Conservation (phyloP, 2,888 invertebrate genomes). For the Acanthopleura granulata region DNA sequence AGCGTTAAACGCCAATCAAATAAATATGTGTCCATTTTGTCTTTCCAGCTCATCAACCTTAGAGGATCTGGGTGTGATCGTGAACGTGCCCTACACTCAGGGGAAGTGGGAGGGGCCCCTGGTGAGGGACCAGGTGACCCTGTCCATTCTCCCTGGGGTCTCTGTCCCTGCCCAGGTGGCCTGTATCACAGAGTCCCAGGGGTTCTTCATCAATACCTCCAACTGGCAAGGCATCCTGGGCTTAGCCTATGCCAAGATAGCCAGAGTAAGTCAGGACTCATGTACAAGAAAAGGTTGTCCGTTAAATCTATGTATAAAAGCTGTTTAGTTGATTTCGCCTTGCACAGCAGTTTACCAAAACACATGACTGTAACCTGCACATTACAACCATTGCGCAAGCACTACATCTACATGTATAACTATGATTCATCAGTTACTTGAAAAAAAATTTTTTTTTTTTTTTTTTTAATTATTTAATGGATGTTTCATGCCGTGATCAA, state of each 20-base stretch:
- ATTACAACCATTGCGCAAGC: too few species aligned
- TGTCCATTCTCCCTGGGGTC: slow-evolving; percentile 67
- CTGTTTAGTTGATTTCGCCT: too few species aligned
- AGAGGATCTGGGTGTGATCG: slow-evolving; percentile 42
- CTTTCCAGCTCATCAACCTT: slow-evolving; percentile 70
- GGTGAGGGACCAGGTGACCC: slow-evolving; percentile 73
- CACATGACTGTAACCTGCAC: too few species aligned
- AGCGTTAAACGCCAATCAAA: neutral
- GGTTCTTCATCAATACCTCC: slow-evolving; percentile 76
- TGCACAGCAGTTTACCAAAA: too few species aligned
- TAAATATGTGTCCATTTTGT: neutral
- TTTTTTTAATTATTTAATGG: too few species aligned
- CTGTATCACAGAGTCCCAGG: slow-evolving; percentile 73
- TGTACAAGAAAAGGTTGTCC: too few species aligned
- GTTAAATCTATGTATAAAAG: too few species aligned
- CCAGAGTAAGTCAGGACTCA: slow-evolving; percentile 53
- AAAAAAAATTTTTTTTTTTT: too few species aligned
- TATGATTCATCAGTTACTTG: too few species aligned
- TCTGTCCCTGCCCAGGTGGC: slow-evolving; percentile 72
- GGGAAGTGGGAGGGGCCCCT: slow-evolving; percentile 74
- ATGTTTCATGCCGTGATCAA: too few species aligned
- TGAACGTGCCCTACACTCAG: slow-evolving; percentile 74
- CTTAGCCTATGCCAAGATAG: slow-evolving; percentile 72
- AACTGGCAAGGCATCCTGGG: slow-evolving; percentile 78
- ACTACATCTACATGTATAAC: too few species aligned